Percentiles rank a stretch among this genome's conserved stretches.
Evolutionary conservation across 2,113 vertebrate species (phyloP).

Genomic region (Globicephala melas): DNA sequence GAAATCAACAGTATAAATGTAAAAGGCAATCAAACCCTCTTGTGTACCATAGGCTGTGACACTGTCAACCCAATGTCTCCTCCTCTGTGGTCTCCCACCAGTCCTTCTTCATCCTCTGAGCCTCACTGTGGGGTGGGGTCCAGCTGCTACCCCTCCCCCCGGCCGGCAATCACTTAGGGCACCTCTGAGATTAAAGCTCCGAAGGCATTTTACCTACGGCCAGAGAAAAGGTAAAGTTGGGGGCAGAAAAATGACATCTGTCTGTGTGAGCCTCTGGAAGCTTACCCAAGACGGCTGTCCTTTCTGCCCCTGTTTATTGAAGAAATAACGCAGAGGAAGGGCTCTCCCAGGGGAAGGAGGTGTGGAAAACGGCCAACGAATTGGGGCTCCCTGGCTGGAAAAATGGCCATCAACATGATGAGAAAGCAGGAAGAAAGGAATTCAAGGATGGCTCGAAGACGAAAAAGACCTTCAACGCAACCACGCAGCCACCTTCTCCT

Average conservation of each 20-base stretch:
- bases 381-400: background rate
- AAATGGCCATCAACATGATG: accelerated
- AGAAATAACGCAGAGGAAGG: background rate
- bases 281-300: accelerated
- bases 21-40: too few species aligned
- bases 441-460: background rate
- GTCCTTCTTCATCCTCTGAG: accelerated
- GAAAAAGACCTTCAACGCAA: background rate
- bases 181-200: background rate
- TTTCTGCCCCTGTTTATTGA: background rate
- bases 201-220: background rate
- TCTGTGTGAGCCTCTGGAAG: accelerated
- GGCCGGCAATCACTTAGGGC: too few species aligned
- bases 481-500: background rate
- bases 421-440: background rate
- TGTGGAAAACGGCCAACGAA: accelerated
- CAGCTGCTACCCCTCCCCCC: accelerated
- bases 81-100: accelerated
- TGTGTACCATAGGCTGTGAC: background rate
- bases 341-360: too few species aligned
- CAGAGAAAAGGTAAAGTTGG: background rate
- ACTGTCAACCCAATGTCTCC: background rate
- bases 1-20: too few species aligned
- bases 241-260: too few species aligned
- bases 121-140: background rate